These are phyloP conservation scores for Prosopocoilus inquinatus DNA, from an alignment of 2,888 invertebrate species.

Conservation along the genomic window DNA sequence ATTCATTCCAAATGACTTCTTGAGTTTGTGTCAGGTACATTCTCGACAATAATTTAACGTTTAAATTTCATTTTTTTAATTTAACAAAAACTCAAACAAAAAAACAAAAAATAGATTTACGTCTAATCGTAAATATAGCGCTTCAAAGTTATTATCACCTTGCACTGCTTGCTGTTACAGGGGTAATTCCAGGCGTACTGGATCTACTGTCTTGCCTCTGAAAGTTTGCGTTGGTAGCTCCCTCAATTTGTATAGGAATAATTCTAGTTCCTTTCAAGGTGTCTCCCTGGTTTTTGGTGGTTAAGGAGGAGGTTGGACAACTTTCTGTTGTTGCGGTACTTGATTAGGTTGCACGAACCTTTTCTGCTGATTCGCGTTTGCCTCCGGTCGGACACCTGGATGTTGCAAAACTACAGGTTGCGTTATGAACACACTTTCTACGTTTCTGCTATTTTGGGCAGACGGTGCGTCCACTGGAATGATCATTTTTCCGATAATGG, in stretches of 20 bases:
- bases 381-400: slow-evolving; percentile 18
- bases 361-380: slow-evolving; percentile 13
- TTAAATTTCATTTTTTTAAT: too few relatives aligned
- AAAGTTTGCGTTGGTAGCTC: slow-evolving; percentile 28
- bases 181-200: slow-evolving; percentile 10
- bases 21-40: too few relatives aligned
- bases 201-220: slow-evolving; percentile 16
- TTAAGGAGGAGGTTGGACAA: slow-evolving; percentile 25
- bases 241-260: slow-evolving; percentile 69
- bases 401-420: slow-evolving; percentile 31
- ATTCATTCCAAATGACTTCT: too few relatives aligned
- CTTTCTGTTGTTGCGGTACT: slow-evolving; percentile 1
- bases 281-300: slow-evolving; percentile 34
- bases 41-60: too few relatives aligned
- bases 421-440: slow-evolving; percentile 27
- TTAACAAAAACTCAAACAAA: too few relatives aligned
- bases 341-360: slow-evolving; percentile 25
- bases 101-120: too few relatives aligned
- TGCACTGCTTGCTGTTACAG: slow-evolving; percentile 19
- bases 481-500: slow-evolving; percentile 14
- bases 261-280: slow-evolving; percentile 51
- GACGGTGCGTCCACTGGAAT: slow-evolving; percentile 23
- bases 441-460: slow-evolving; percentile 13
- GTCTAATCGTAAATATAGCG: too few relatives aligned
- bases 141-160: slow-evolving; percentile 11